A percentile compares a stretch with the other conserved stretches of the same genome.
These are phyloP conservation scores for Eurystomus gularis DNA, from an alignment of 2,113 vertebrate species.

Conservation along the genomic window DNA sequence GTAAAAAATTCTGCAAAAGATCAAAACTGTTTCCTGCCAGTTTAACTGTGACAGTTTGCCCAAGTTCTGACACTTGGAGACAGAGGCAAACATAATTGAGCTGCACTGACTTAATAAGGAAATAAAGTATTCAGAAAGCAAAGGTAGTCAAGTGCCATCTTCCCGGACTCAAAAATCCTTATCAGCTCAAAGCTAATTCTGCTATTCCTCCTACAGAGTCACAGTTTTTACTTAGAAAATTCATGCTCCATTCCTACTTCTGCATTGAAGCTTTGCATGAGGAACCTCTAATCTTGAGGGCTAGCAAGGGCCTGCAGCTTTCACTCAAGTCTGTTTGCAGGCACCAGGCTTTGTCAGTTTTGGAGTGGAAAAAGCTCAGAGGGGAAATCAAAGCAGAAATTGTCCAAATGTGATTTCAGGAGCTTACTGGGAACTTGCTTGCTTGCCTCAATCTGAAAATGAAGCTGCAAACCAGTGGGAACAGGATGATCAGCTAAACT, in stretches of 20 bases:
- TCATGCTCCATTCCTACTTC: background rate
- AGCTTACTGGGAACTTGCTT: background rate
- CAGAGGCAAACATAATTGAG: background rate
- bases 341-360: background rate
- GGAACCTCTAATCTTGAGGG: background rate
- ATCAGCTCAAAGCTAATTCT: conserved; percentile 22
- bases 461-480: background rate
- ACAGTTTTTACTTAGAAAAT: background rate
- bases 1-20: background rate
- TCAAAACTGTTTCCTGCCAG: background rate
- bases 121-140: conserved; percentile 26
- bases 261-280: background rate
- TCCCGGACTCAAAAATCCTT: background rate
- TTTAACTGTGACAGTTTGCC: background rate
- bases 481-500: background rate
- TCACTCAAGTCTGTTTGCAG: background rate
- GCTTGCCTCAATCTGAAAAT: background rate
- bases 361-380: background rate
- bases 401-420: background rate
- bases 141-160: background rate
- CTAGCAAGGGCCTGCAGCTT: background rate
- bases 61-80: background rate
- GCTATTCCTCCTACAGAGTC: background rate
- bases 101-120: background rate
- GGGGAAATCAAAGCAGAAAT: background rate